Base-by-base conservation (phyloP, 2,113 vertebrate genomes). In the Rhinolophus sinicus region DNA sequence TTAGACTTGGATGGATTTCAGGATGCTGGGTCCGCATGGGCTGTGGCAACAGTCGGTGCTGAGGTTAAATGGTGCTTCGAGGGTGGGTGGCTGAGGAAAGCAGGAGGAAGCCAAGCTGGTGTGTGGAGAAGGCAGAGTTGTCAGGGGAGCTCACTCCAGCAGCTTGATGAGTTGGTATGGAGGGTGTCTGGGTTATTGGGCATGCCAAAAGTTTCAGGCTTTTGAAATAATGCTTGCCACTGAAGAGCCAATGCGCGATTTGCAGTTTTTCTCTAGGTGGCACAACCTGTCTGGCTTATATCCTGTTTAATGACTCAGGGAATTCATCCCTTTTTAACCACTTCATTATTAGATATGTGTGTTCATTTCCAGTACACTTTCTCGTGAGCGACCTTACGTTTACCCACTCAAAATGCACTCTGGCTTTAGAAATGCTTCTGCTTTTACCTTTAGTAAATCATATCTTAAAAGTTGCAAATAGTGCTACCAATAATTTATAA, bases 181-280 rank as follows among this genome's bases (percentile, higher is more conserved):
- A 89, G 5, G 22, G 54, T 73, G 96, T 62, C 75, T 91, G 64
- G 86, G 81, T 64, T 89, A 33, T 28, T 94, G 90, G 93, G 85
- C 64, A 94, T 85, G 78, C 90, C 84, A 65, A 93, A 97, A 98
- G 94, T 97, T 97, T 97, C 90, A 73, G 33, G 91, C 8, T 85
- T 93, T 85, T 56, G 77, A 38, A 96, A 81, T 44, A 62, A 89
- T 30, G 78, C 35, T 94, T 50, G 6, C 50, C 82, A 16, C 35
- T 35, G 58, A 92, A 16, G 3, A 40, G 88, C 33, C 33, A 76
- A 89, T 5, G 0, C 62, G 8, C 30, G 64, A 76, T 97, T 97
- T 90, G 75, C 78, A 94, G 89, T 82, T 97, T 97, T 97, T 97
- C 97, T 98, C 95, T 97, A 98, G 95, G 95, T 97, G 94, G 93